Evolutionary conservation across 23 tunicate genomes (phyloP).

Genomic region (Ascidia mentula): DNA sequence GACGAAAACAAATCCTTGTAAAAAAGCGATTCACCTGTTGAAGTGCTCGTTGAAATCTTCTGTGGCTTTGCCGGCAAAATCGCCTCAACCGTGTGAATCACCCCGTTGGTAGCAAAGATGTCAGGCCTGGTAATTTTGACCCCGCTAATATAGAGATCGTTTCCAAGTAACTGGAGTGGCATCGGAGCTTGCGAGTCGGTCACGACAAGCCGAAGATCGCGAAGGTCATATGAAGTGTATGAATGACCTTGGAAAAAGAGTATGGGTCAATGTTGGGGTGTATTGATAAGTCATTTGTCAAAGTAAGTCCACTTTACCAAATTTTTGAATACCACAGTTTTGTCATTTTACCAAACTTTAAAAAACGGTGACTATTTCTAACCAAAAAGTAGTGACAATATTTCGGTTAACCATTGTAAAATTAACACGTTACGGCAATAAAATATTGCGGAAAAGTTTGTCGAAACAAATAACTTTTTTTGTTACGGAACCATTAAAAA

Average conservation of each 20-base stretch:
- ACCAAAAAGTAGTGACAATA: no score
- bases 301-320: no score
- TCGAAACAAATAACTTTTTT: no score
- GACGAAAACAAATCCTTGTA: no score
- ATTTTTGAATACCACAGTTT: no score
- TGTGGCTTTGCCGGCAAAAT: conserved; percentile 28
- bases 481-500: no score
- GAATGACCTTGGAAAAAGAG: conserved; percentile 24
- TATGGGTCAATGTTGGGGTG: no score
- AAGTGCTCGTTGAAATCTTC: neutral
- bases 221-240: conserved; percentile 26
- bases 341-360: no score
- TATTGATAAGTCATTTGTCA: no score
- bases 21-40: conserved; percentile 20
- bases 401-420: no score
- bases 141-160: conserved; percentile 57
- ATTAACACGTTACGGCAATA: neutral
- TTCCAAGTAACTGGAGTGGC: conserved; percentile 27
- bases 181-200: conserved; percentile 35
- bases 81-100: conserved; percentile 46
- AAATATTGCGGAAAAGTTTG: neutral
- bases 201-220: neutral
- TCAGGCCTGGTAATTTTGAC: conserved; percentile 33
- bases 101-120: conserved; percentile 81
- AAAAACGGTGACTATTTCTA: no score